Percentiles rank a stretch among this genome's conserved stretches.
Conservation (phyloP, 2,797 vertebrate species). For the Sebastes vulpes region DNA sequence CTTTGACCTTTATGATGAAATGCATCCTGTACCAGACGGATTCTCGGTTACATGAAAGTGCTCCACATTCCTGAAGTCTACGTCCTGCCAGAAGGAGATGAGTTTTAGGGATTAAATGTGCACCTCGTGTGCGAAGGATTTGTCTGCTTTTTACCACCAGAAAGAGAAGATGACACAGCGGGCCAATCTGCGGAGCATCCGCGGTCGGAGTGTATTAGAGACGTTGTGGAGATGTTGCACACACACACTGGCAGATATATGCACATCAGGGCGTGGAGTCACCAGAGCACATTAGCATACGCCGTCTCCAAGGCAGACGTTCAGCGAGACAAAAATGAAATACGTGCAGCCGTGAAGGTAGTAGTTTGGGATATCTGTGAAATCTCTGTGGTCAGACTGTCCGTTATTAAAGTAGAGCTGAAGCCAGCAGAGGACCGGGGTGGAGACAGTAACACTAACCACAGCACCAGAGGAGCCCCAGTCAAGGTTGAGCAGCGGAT, state of each 20-base stretch:
- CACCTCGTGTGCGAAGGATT: slow-evolving; percentile 35
- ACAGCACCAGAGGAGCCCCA: slow-evolving; percentile 30
- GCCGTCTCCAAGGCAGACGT: background rate
- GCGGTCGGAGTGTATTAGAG: slow-evolving; percentile 43
- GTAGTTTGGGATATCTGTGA: slow-evolving; percentile 50
- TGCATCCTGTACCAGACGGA: background rate
- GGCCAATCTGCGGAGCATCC: slow-evolving; percentile 59
- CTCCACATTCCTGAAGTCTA: slow-evolving; percentile 10
- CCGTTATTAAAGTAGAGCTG: slow-evolving; percentile 14
- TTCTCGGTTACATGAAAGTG: background rate
- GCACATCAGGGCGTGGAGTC: background rate
- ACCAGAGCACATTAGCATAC: slow-evolving; percentile 2
- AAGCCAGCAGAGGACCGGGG: slow-evolving; percentile 21
- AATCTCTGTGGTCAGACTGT: slow-evolving; percentile 68
- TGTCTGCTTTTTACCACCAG: slow-evolving; percentile 65
- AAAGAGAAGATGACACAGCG: slow-evolving; percentile 54
- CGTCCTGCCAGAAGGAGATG: slow-evolving; percentile 6
- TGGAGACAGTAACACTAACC: slow-evolving; percentile 65
- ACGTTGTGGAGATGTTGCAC: slow-evolving; percentile 10
- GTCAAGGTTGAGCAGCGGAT: slow-evolving; percentile 51
- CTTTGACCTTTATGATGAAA: slow-evolving; percentile 16
- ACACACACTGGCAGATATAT: background rate
- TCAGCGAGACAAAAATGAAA: background rate
- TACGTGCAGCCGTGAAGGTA: slow-evolving; percentile 21
- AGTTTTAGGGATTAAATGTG: slow-evolving; percentile 18